These are phyloP conservation scores for Drosophila kambysellisi DNA, from an alignment of 2,888 invertebrate genomes.

Conservation along the genomic window DNA sequence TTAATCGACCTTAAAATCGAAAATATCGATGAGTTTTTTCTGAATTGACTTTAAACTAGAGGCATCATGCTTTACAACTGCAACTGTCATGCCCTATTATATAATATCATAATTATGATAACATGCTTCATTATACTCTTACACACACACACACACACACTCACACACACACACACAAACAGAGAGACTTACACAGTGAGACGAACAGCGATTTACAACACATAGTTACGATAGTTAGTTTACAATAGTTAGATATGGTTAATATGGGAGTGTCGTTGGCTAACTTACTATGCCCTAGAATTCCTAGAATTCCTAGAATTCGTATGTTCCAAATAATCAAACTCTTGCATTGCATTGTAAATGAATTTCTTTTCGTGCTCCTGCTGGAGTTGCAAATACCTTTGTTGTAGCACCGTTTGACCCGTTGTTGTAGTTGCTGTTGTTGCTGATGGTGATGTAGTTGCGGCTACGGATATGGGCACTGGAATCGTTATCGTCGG, in stretches of 20 bases:
- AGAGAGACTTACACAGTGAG: conserved; percentile 17
- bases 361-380: conserved; percentile 76
- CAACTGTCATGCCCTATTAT: neutral
- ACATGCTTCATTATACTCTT: conserved; percentile 42
- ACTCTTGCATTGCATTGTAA: conserved; percentile 75
- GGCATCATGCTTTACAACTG: neutral
- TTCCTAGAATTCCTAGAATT: conserved; percentile 49
- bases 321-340: conserved; percentile 71
- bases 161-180: conserved; percentile 17
- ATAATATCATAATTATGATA: conserved; percentile 5
- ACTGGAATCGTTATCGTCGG: conserved; percentile 72
- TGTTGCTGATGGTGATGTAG: conserved; percentile 9
- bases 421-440: conserved; percentile 38
- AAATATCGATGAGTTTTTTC: neutral
- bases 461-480: conserved; percentile 41
- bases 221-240: conserved; percentile 53
- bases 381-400: conserved; percentile 76
- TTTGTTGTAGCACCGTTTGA: conserved; percentile 71
- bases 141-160: conserved; percentile 25
- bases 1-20: neutral
- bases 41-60: neutral
- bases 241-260: conserved; percentile 45
- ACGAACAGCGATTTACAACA: conserved; percentile 59
- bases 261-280: conserved; percentile 42
- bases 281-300: conserved; percentile 75